These are phyloP conservation scores for Diorhabda elongata DNA, from an alignment of 1,140 invertebrate species.

Conservation along the genomic window DNA sequence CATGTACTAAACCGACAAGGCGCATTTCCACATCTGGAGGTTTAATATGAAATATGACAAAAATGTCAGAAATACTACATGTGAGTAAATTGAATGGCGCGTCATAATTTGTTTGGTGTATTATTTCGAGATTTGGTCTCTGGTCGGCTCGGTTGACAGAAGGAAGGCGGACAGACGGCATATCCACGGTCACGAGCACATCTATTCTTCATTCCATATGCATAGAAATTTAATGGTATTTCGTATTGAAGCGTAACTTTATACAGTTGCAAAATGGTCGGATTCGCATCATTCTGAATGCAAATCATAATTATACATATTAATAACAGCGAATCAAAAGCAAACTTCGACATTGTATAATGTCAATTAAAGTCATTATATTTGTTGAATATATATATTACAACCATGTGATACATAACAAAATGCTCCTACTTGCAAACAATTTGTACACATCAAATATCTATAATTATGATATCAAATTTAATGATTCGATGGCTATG, in stretches of 20 bases:
- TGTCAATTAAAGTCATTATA: too few relatives aligned
- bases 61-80: constrained; percentile 9
- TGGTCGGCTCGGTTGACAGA: constrained; percentile 9
- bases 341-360: too few relatives aligned
- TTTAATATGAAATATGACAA: constrained; percentile 18
- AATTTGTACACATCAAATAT: too few relatives aligned
- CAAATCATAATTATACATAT: constrained; percentile 29
- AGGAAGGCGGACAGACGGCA: neutral
- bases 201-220: constrained; percentile 43
- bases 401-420: too few relatives aligned
- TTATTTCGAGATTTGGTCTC: constrained; percentile 22
- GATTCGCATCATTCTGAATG: constrained; percentile 45
- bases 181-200: constrained; percentile 15
- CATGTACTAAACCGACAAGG: neutral
- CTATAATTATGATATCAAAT: too few relatives aligned
- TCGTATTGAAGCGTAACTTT: constrained; percentile 42
- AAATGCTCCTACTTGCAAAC: too few relatives aligned
- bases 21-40: constrained; percentile 5
- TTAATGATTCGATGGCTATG: too few relatives aligned
- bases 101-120: constrained; percentile 23
- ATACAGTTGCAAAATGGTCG: constrained; percentile 42
- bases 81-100: constrained; percentile 19
- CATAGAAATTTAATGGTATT: constrained; percentile 46
- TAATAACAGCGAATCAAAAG: too few relatives aligned
- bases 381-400: too few relatives aligned